These are phyloP conservation scores for Cygnus olor DNA, from an alignment of 2,797 vertebrate species.

Conservation along the genomic window DNA sequence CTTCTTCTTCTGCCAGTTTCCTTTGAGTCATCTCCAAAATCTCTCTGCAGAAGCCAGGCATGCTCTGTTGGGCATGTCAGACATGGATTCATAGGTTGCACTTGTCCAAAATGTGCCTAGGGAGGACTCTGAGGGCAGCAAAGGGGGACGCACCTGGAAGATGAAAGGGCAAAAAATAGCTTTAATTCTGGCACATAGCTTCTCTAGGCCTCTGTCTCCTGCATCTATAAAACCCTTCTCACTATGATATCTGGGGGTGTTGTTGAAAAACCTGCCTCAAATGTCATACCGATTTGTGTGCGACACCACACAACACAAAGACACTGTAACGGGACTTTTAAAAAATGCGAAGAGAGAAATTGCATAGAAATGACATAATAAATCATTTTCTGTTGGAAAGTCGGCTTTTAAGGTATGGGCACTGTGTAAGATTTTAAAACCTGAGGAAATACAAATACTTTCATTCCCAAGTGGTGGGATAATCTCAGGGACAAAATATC, in stretches of 20 bases:
- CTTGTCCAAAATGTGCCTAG: neutral
- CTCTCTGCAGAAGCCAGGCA: neutral
- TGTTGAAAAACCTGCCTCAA: neutral
- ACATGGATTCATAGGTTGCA: neutral
- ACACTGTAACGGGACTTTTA: neutral
- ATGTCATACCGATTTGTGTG: neutral
- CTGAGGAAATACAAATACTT: neutral
- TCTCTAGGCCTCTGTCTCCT: neutral
- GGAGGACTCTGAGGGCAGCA: neutral
- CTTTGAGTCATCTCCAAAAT: neutral
- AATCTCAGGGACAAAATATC: neutral
- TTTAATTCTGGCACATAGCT: neutral
- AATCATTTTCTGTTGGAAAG: neutral
- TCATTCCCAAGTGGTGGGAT: neutral
- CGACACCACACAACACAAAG: fast-evolving
- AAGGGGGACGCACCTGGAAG: neutral
- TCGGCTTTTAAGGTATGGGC: neutral
- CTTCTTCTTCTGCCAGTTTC: neutral
- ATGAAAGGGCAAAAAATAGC: neutral
- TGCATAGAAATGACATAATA: neutral
- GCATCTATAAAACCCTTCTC: neutral
- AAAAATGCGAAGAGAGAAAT: neutral
- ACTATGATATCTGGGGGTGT: neutral
- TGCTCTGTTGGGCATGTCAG: neutral
- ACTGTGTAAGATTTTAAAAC: neutral